These are phyloP conservation scores for Drosophila eugracilis DNA, from an alignment of 1,140 invertebrate species.

Conservation along the genomic window DNA sequence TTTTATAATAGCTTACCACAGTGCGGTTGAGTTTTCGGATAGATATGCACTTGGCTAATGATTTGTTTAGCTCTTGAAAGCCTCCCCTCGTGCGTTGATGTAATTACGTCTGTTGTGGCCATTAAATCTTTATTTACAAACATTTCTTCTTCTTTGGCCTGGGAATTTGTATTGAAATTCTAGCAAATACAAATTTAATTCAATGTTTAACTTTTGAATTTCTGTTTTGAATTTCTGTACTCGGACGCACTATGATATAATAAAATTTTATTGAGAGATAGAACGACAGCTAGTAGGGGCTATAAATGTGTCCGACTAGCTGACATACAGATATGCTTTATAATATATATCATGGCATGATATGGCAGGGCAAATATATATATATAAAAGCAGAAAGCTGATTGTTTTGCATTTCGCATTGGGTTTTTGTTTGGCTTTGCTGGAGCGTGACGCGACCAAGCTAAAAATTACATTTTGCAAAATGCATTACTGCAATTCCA, in stretches of 20 bases:
- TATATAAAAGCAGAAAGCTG: constrained; percentile 38
- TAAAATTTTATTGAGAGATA: constrained; percentile 48
- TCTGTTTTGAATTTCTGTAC: constrained; percentile 21
- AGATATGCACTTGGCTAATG: constrained; percentile 7
- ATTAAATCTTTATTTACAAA: constrained; percentile 32
- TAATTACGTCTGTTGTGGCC: constrained; percentile 14
- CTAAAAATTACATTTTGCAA: constrained; percentile 40
- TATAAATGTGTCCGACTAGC: constrained; percentile 22
- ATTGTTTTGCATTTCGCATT: constrained; percentile 55
- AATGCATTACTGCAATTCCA: constrained; percentile 46
- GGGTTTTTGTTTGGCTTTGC: constrained; percentile 45
- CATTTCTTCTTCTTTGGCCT: constrained; percentile 6
- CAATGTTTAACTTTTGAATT: constrained; percentile 21
- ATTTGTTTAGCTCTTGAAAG: constrained; percentile 17
- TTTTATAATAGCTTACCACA: not conserved
- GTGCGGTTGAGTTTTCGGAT: not conserved
- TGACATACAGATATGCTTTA: constrained; percentile 33
- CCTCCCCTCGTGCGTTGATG: not conserved
- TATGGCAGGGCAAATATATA: not conserved
- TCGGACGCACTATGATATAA: constrained; percentile 16
- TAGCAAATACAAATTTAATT: constrained; percentile 24
- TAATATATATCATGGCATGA: constrained; percentile 14
- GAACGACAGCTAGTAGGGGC: constrained; percentile 34
- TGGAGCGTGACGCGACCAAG: constrained; percentile 41
- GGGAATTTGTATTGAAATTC: constrained; percentile 5